Conservation (phyloP, 2,113 vertebrate species). For the Procavia capensis region DNA sequence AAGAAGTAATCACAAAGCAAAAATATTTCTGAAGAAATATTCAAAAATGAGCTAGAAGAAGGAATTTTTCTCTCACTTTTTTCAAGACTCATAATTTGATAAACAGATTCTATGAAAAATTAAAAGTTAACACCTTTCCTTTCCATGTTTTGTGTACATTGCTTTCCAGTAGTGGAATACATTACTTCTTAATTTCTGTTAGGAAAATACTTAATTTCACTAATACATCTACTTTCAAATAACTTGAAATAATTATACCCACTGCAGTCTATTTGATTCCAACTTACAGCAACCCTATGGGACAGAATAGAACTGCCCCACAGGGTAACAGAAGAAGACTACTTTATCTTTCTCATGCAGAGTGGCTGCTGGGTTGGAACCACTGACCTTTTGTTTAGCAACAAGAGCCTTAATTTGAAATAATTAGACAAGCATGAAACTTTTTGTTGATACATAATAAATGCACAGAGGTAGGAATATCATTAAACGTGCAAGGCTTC, state of each 20-base stretch:
- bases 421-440: neutral
- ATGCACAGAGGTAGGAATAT: neutral
- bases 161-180: neutral
- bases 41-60: neutral
- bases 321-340: no score
- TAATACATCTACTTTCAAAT: neutral
- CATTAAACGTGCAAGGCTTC: neutral
- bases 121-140: neutral
- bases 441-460: neutral
- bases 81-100: neutral
- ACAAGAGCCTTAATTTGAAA: neutral
- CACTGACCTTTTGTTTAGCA: no score
- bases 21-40: neutral
- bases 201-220: constrained; percentile 1
- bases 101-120: constrained; percentile 11
- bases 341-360: no score
- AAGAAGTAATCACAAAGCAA: neutral
- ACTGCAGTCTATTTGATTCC: no score
- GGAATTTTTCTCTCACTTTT: neutral
- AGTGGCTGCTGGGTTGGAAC: no score
- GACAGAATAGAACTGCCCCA: no score
- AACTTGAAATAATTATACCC: no score
- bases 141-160: neutral
- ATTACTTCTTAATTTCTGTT: neutral
- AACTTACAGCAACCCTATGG: no score